Percentiles rank a stretch among this genome's conserved stretches.
phyloP scores from a whole-genome alignment of 1,140 invertebrate genomes.

The Diorhabda sublineata region DNA sequence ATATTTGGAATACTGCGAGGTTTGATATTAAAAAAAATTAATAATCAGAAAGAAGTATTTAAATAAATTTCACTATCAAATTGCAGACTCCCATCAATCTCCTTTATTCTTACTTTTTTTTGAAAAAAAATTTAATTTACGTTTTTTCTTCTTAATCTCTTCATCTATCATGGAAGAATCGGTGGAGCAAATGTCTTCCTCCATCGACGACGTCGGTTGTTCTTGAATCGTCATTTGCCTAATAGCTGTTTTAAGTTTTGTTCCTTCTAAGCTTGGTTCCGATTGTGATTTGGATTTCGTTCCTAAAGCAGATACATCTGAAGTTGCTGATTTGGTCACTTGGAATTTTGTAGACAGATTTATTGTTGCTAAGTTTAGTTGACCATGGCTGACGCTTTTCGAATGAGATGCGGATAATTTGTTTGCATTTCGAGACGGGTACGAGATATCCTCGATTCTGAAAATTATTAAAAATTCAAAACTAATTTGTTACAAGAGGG shows the following conservation, averaged over 20 bases:
- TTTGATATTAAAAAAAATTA: too few species aligned
- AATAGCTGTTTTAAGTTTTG: constrained; percentile 20
- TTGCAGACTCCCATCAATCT: constrained; percentile 16
- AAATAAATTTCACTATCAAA: constrained; percentile 21
- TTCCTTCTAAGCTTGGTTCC: constrained; percentile 48
- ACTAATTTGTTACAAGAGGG: background rate
- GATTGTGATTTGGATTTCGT: constrained; percentile 46
- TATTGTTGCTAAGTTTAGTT: constrained; percentile 17
- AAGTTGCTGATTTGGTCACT: constrained; percentile 37
- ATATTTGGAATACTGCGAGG: too few species aligned
- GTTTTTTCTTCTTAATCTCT: constrained; percentile 45
- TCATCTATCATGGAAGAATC: constrained; percentile 46
- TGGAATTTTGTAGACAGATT: constrained; percentile 16
- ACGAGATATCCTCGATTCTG: constrained; percentile 1
- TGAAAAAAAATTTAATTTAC: constrained; percentile 45
- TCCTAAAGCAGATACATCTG: constrained; percentile 39
- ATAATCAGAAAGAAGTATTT: background rate
- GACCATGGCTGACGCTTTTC: constrained; percentile 29
- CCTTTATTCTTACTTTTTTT: constrained; percentile 37
- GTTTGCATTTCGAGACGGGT: background rate
- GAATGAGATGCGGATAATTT: constrained; percentile 9
- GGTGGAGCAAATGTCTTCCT: constrained; percentile 47
- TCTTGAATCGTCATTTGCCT: constrained; percentile 37
- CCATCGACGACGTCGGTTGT: constrained; percentile 29
- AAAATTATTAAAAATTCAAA: constrained; percentile 5